Evolutionary conservation across 2,113 vertebrate species (phyloP).

Genomic region (human (Homo sapiens)): DNA sequence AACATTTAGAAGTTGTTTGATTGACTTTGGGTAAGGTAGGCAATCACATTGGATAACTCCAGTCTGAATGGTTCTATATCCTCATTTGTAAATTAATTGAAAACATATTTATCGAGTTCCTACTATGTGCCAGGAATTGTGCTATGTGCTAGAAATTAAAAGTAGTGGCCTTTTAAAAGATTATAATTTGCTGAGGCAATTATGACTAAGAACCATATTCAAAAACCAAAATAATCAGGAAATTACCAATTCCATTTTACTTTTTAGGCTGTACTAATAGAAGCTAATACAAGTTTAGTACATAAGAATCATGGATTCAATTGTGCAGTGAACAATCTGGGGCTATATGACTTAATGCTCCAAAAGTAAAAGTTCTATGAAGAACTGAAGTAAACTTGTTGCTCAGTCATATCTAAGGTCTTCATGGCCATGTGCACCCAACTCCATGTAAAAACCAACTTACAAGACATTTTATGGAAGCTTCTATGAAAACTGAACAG

Average conservation of each 20-base stretch:
- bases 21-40: neutral
- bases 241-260: slow-evolving; percentile 11
- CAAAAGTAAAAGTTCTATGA: neutral
- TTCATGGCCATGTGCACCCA: neutral
- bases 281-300: neutral
- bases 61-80: neutral
- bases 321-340: neutral
- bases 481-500: neutral
- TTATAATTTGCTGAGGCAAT: neutral
- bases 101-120: neutral
- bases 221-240: neutral
- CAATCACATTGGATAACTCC: neutral
- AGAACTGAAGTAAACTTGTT: neutral
- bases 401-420: neutral
- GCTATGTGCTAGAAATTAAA: slow-evolving; percentile 13
- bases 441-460: neutral
- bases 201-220: neutral
- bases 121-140: neutral
- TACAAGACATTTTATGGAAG: slow-evolving; percentile 8
- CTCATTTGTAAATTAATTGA: neutral
- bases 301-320: neutral
- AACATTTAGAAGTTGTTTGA: neutral
- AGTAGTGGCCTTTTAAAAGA: neutral
- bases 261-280: neutral
- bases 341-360: neutral